These are phyloP conservation scores for Achlya flavicornis DNA, from an alignment of 2,888 invertebrate species.

Conservation along the genomic window DNA sequence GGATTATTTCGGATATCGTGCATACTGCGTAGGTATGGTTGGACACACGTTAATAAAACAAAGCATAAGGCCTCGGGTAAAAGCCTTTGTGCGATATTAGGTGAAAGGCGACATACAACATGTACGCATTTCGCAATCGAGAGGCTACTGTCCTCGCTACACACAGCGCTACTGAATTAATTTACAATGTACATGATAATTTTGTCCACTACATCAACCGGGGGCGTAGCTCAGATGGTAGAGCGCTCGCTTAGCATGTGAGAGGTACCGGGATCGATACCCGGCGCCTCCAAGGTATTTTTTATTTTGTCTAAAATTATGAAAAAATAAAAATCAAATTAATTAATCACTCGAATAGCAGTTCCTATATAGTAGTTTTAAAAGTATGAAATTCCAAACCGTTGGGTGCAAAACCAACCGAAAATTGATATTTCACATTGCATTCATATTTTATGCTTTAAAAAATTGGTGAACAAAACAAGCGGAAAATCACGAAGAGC, in stretches of 20 bases:
- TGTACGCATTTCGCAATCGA: slow-evolving; percentile 1
- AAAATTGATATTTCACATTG: neutral
- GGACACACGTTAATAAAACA: neutral
- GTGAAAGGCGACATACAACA: slow-evolving; percentile 5
- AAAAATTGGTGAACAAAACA: slow-evolving; percentile 17
- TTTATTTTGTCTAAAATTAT: no score
- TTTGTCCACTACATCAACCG: slow-evolving; percentile 28
- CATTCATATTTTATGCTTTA: neutral
- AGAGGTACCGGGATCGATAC: slow-evolving; percentile 84
- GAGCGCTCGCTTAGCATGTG: slow-evolving; percentile 84
- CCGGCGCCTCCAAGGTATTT: slow-evolving; percentile 76
- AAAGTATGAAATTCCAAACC: no score
- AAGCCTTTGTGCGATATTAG: neutral
- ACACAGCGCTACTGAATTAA: slow-evolving; percentile 15
- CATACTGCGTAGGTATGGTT: neutral
- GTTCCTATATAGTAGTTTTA: no score
- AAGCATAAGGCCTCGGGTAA: neutral
- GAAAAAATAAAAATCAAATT: no score
- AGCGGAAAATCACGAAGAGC: slow-evolving; percentile 17
- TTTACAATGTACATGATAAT: slow-evolving; percentile 23
- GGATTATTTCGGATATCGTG: no score
- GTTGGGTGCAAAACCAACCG: neutral
- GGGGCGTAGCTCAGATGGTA: slow-evolving; percentile 84
- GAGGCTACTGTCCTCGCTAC: slow-evolving; percentile 17
- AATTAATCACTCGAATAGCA: no score